Evolutionary conservation across 2,888 invertebrate species (phyloP), one percentile per base, ranked within the genome.

Genomic region (Meteorus colon): DNA sequence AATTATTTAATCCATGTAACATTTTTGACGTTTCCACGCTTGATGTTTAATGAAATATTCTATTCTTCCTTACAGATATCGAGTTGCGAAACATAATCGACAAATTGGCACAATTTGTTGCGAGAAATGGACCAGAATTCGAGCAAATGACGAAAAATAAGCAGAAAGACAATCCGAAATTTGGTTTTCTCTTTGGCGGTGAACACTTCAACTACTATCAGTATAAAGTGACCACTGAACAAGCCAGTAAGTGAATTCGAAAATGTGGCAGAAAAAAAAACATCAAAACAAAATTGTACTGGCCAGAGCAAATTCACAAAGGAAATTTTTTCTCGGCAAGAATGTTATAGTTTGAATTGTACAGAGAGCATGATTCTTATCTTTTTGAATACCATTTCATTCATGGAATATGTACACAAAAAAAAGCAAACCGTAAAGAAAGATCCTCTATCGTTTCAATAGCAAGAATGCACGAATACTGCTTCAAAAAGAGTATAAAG

Each of bases 101-200:
- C 92, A 98, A 98, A 92, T 92, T 99, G 85, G 99, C 99, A 16
- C 97, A 98, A 90, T 99, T 99, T 93, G 99, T 99, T 82, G 99
- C 99, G 77, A 92, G 98, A 91, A 99, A 98, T 95, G 99, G 99
- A 73, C 98, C 97, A n/a, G 98, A 98, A 90, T 98, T 98, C 91
- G 99, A 99, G 91, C 95, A 96, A 91, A 98, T 98, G 96, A 98
- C 98, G 78, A 98, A 98, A 92, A 96, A 96, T 88, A 98, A 98
- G 91, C 98, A 99, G 91, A 96, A 97, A 90, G 97, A 97, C 89
- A 99, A 99, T 91, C 97, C 98, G 4, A 98, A 98, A 90, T 99
- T 99, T 92, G 94, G 96, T 86, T 99, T 99, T 91, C 92, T 99
- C 78, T 98, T 97, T 91, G 98, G 98, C 82, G 98, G 98, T 75